Evolutionary conservation across 1,140 invertebrate species (phyloP).

Genomic region (Cataglyphis hispanica): DNA sequence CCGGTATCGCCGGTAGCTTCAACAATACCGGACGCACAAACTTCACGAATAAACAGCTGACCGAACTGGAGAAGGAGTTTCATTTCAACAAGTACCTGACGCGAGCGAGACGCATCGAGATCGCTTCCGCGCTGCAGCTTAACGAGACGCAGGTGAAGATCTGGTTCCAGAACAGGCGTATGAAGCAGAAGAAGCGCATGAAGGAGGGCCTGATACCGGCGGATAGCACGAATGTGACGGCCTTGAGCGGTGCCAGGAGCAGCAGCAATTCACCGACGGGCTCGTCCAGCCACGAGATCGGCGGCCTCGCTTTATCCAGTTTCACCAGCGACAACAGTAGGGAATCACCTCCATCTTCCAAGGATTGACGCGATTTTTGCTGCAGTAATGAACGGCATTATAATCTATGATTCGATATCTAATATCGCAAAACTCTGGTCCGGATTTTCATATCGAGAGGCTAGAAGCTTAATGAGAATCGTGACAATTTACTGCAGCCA

Average conservation of each 20-base stretch:
- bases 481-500: conserved; percentile 51
- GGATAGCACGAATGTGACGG: conserved; percentile 83
- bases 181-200: conserved; percentile 98
- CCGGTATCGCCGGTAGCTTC: conserved; percentile 84
- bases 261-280: conserved; percentile 86
- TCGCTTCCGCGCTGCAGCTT: conserved; percentile 97
- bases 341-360: conserved; percentile 81
- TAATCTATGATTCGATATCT: conserved; percentile 52
- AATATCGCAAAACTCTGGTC: not conserved
- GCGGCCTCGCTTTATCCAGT: conserved; percentile 74
- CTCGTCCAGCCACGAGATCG: conserved; percentile 78
- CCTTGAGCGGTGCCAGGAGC: conserved; percentile 81
- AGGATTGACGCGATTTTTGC: conserved; percentile 80
- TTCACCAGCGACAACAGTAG: conserved; percentile 83
- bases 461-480: conserved; percentile 14
- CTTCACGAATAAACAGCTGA: conserved; percentile 99
- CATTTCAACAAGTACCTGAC: conserved; percentile 99
- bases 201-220: conserved; percentile 94
- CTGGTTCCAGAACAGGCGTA: conserved; percentile 97
- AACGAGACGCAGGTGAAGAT: conserved; percentile 96
- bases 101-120: conserved; percentile 97
- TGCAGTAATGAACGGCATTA: conserved; percentile 68
- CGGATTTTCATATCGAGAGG: conserved; percentile 25
- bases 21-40: conserved; percentile 97
- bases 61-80: conserved; percentile 99